Evolutionary conservation across 92 coral and sea anemone genomes (phyloP), one percentile per base, ranked within the genome.

Genomic region (Phenganax marumi): DNA sequence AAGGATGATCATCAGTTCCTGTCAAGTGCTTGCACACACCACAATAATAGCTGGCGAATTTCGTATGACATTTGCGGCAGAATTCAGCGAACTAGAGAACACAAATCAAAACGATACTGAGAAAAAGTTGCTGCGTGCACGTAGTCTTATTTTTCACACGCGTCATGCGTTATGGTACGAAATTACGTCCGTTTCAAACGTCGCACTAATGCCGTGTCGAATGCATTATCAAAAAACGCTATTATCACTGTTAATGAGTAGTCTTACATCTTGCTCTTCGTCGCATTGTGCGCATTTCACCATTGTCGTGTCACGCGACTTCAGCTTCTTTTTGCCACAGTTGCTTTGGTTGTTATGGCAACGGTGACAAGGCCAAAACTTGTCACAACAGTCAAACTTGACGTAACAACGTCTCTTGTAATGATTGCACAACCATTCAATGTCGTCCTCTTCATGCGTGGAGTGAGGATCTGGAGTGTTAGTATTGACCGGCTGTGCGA

Each of bases 11-110:
- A 48, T 93, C 97, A 8, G 58, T 83, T 3, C 92, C 90, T 1
- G 97, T 93, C 24, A 88, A 90, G 76, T 91, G 97, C 72, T 90
- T 91, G 46, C 97, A 91, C 12, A 84, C 81, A 3, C 88, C 85
- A 72, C 97, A 93, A 72, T 90, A 93, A 72, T 91, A 93, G 7
- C 86, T 91, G 0, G 97, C 73, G 19, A 93, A 82, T 77, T 83
- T 87, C 26, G 80, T 79, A 17, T 77, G 73, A 74, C 97, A 93
- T 22, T 75, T 76, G 48, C 73, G 52, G 54, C 97, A 93, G 14
- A 51, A 50, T 18, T 86, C 84, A 16, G 85, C 91, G 18, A 93
- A 88, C 89, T 89, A 21, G 14, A 80, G 0, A 54, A 72, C 22
- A 68, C 11, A 21, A 68, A 50, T 10, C 16, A 18, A 63, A 10